Base-by-base conservation (phyloP, 2,888 invertebrate species). In the Pyrgus malvae region DNA sequence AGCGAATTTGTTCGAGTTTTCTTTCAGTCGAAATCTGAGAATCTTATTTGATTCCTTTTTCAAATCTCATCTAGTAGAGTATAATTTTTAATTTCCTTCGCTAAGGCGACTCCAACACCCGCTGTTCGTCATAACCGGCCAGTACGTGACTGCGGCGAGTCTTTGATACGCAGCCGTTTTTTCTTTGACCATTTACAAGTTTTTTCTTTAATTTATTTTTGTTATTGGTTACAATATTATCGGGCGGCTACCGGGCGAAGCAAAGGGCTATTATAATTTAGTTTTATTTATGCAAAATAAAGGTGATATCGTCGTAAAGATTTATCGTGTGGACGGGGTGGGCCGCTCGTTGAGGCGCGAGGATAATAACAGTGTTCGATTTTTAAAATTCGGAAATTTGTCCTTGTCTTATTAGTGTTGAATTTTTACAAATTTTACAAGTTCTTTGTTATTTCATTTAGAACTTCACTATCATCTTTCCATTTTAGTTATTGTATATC, bases 261-360 rank as follows among this genome's bases (percentile, higher is more conserved):
- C 77, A 84, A 83, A 84, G 83, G 84, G 80, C 75, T 78, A 77
- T 81, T 83, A 82, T 89, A 84, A 89, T 86, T 88, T 82, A 76
- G 80, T 85, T 85, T 88, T 87, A 85, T 89, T 88, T 86, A 89
- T 88, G 89, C 88, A 86, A 89, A 89, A 89, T 86, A 82, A 86
- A 84, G 82, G 74, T 80, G 78, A 80, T 78, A 77, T 72, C 65
- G 69, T 68, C 70, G 68, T 74, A 66, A 76, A 80, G 88, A 89
- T 88, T 87, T 89, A 89, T 85, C 70, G 72, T 58, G 68, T 66
- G 66, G 67, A 64, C 70, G 70, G 82, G 76, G 74, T 74, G 64
- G 62, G 64, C 64, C 54, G 58, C 59, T n/a, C 61, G 37, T 51
- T 51, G 44, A 51, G 35, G 27, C 50, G 33, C 50, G 51, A 42